phyloP scores from a whole-genome alignment of 2,888 invertebrate species.

The Stictocephala bisonia region DNA sequence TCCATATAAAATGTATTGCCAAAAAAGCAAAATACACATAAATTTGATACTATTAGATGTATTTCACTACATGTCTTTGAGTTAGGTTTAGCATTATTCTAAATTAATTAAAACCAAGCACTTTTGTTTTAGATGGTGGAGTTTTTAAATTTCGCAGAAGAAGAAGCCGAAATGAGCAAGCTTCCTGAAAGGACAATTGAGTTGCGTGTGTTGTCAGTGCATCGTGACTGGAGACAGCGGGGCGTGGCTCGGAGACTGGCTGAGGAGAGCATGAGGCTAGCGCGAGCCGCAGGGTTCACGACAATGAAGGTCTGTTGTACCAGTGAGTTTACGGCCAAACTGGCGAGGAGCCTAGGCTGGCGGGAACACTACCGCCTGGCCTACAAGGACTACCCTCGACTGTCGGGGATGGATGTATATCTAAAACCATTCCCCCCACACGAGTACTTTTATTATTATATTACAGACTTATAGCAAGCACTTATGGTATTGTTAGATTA shows the following conservation, averaged over 20 bases:
- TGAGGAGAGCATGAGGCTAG: slow-evolving; percentile 31
- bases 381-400: slow-evolving; percentile 40
- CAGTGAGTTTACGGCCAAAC: slow-evolving; percentile 39
- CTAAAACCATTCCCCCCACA: too few species aligned
- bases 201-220: slow-evolving; percentile 34
- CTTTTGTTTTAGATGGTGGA: background rate
- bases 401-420: too few species aligned
- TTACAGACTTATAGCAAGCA: too few species aligned
- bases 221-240: slow-evolving; percentile 11
- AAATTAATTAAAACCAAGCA: background rate
- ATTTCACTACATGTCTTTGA: too few species aligned
- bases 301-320: slow-evolving; percentile 31
- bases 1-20: too few species aligned
- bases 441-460: too few species aligned
- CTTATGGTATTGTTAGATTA: too few species aligned
- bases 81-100: too few species aligned
- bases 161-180: background rate
- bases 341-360: slow-evolving; percentile 19
- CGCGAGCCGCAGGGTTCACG: slow-evolving; percentile 1
- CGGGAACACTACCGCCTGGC: slow-evolving; percentile 23
- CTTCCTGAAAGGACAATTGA: slow-evolving; percentile 32
- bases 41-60: too few species aligned
- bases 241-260: slow-evolving; percentile 17
- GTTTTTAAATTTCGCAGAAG: background rate
- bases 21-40: too few species aligned